Conservation (phyloP, 2,888 invertebrate genomes). For the Drosophila neonasuta region DNA sequence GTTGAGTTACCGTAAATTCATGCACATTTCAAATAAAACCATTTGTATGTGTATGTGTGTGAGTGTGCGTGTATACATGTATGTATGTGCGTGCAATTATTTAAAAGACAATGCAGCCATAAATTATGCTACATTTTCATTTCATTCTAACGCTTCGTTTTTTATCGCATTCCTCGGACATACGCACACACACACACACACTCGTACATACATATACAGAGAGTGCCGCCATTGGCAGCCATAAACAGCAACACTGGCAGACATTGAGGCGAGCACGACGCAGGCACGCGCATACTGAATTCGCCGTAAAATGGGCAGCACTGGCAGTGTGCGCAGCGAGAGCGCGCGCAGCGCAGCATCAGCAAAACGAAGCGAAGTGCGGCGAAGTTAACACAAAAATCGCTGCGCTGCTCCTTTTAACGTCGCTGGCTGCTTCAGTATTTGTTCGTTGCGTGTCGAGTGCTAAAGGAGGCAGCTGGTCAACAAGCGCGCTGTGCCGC, state of each 20-base stretch:
- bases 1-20: slow-evolving; percentile 64
- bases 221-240: slow-evolving; percentile 1
- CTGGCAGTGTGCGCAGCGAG: slow-evolving; percentile 54
- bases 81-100: slow-evolving; percentile 72
- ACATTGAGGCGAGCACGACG: slow-evolving; percentile 16
- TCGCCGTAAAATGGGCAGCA: slow-evolving; percentile 62
- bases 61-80: slow-evolving; percentile 28
- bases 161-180: slow-evolving; percentile 72
- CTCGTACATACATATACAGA: slow-evolving; percentile 6
- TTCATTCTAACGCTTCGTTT: slow-evolving; percentile 77
- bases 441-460: slow-evolving; percentile 77
- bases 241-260: slow-evolving; percentile 15
- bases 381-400: slow-evolving; percentile 7
- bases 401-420: slow-evolving; percentile 47
- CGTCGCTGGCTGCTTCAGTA: slow-evolving; percentile 70
- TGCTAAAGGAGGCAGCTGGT: slow-evolving; percentile 56
- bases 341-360: slow-evolving; percentile 69
- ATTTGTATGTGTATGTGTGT: slow-evolving; percentile 37
- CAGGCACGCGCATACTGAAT: slow-evolving; percentile 54
- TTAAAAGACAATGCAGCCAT: slow-evolving; percentile 77
- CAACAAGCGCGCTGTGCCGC: slow-evolving; percentile 42
- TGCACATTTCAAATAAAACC: slow-evolving; percentile 61
- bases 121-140: slow-evolving; percentile 77
- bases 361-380: slow-evolving; percentile 10
- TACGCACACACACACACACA: slow-evolving; percentile 32